phyloP scores from a whole-genome alignment of 2,888 invertebrate genomes.

The Tetragnatha montana region DNA sequence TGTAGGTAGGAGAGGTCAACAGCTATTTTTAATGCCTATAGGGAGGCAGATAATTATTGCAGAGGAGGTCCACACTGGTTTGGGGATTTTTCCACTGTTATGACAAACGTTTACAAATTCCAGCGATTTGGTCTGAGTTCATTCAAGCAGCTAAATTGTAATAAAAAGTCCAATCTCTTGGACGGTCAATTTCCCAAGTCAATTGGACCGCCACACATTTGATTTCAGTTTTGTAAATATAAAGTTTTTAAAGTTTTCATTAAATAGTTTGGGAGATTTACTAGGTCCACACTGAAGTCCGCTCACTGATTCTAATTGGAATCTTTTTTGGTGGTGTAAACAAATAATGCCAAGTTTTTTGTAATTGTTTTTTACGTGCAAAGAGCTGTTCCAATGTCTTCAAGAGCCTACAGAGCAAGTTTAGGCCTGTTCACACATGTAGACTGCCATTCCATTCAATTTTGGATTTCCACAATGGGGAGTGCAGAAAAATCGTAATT shows the following conservation, averaged over 20 bases:
- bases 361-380: conserved; percentile 35
- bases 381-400: conserved; percentile 54
- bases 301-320: conserved; percentile 67
- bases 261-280: conserved; percentile 70
- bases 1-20: conserved; percentile 20
- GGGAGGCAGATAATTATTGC: conserved; percentile 40
- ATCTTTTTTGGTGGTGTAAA: conserved; percentile 60
- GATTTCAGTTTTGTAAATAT: conserved; percentile 56
- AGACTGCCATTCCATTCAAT: background rate
- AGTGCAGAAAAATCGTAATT: conserved; percentile 64
- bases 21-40: conserved; percentile 29
- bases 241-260: conserved; percentile 63
- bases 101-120: conserved; percentile 37
- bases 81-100: conserved; percentile 34
- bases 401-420: conserved; percentile 1
- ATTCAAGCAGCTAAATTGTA: conserved; percentile 65
- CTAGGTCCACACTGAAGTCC: conserved; percentile 71
- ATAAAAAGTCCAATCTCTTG: conserved; percentile 67
- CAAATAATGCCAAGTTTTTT: conserved; percentile 63
- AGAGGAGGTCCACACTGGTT: conserved; percentile 33
- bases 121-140: conserved; percentile 51
- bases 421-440: background rate
- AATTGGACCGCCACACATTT: conserved; percentile 60
- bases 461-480: conserved; percentile 51
- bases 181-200: conserved; percentile 68